phyloP scores from a whole-genome alignment of 2,888 invertebrate species.

The Epinotia nisella region DNA sequence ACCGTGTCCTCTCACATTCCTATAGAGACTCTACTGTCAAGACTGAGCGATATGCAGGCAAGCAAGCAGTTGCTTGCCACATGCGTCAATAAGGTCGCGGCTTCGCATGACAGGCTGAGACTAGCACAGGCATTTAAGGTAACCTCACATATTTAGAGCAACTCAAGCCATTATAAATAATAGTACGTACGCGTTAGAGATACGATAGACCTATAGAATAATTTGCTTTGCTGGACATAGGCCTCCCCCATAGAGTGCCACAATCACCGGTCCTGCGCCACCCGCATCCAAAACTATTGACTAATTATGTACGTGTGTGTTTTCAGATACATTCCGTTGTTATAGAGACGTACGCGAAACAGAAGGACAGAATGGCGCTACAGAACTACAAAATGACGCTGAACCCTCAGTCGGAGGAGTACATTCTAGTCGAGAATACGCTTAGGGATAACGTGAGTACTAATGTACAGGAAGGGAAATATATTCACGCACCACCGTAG shows the following conservation, averaged over 20 bases:
- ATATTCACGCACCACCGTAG: no score
- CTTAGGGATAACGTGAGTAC: slow-evolving; percentile 79
- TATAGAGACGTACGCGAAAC: slow-evolving; percentile 85
- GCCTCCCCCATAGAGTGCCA: no score
- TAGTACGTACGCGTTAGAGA: no score
- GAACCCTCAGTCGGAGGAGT: slow-evolving; percentile 87
- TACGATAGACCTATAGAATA: no score
- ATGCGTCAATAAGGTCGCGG: slow-evolving; percentile 83
- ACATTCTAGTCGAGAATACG: slow-evolving; percentile 89
- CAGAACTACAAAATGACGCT: slow-evolving; percentile 86
- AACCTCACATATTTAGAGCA: slow-evolving; percentile 7
- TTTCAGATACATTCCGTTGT: slow-evolving; percentile 86
- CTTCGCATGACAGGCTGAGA: slow-evolving; percentile 83
- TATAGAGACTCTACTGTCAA: slow-evolving; percentile 65
- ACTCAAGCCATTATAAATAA: no score
- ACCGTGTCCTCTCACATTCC: slow-evolving; percentile 78
- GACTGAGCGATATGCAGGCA: slow-evolving; percentile 67
- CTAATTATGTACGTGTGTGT: no score
- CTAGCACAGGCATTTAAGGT: slow-evolving; percentile 86
- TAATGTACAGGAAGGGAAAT: no score
- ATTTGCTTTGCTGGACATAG: no score
- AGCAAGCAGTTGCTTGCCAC: slow-evolving; percentile 75
- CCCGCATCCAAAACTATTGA: no score
- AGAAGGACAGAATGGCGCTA: slow-evolving; percentile 86
- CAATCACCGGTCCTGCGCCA: no score